phyloP scores from a whole-genome alignment of 1,140 invertebrate species.

The Monochamus saltuarius region DNA sequence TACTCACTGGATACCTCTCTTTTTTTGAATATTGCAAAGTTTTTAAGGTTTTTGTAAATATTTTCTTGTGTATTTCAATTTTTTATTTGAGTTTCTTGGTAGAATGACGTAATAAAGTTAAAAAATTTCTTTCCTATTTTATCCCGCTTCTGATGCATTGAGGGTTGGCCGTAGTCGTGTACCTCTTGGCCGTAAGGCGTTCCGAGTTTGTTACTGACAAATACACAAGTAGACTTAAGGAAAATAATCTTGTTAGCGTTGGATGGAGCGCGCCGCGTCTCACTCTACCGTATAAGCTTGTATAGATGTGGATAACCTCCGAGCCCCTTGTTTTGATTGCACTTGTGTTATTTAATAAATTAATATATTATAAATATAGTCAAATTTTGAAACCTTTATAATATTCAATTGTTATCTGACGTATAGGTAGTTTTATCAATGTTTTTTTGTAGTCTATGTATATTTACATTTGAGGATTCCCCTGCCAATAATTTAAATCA shows the following conservation, averaged over 20 bases:
- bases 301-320: conserved; percentile 38
- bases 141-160: no score
- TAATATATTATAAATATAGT: conserved; percentile 39
- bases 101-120: no score
- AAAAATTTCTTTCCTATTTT: no score
- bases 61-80: no score
- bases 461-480: conserved; percentile 40
- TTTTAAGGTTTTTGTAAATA: no score
- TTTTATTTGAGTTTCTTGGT: no score
- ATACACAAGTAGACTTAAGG: conserved; percentile 26
- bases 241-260: conserved; percentile 16
- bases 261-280: conserved; percentile 6
- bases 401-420: conserved; percentile 50
- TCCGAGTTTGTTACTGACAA: conserved; percentile 22
- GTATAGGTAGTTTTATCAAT: conserved; percentile 51
- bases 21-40: no score
- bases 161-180: no score
- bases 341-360: conserved; percentile 42
- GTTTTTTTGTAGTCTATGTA: conserved; percentile 52
- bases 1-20: no score
- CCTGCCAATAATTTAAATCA: conserved; percentile 33
- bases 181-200: no score
- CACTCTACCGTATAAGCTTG: conserved; percentile 27
- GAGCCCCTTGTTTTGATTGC: conserved; percentile 28
- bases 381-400: conserved; percentile 43